Percentiles rank a stretch among this genome's conserved stretches.
Evolutionary conservation across 1,140 invertebrate species (phyloP).

Genomic region (Pollicipes pollicipes): DNA sequence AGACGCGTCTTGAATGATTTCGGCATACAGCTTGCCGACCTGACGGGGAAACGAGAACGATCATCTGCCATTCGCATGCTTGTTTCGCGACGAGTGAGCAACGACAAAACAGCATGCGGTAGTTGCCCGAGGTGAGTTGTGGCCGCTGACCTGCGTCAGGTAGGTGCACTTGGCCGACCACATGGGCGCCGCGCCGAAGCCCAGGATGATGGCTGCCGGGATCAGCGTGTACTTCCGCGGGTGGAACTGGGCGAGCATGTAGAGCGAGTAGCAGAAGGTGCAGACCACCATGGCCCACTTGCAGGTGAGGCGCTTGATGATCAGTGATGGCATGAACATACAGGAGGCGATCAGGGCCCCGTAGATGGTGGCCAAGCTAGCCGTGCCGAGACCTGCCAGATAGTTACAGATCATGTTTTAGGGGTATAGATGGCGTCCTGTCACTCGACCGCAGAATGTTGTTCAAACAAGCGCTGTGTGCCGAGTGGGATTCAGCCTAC

Average conservation of each 20-base stretch:
- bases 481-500: no score
- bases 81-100: no score
- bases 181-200: slow-evolving; percentile 80
- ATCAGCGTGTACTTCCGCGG: slow-evolving; percentile 74
- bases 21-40: slow-evolving; percentile 40
- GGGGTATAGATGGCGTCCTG: neutral
- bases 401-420: slow-evolving; percentile 7
- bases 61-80: no score
- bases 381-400: slow-evolving; percentile 55
- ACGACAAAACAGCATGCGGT: no score
- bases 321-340: slow-evolving; percentile 75
- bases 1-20: slow-evolving; percentile 62
- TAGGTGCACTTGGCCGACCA: slow-evolving; percentile 94
- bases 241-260: slow-evolving; percentile 83
- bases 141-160: slow-evolving; percentile 71
- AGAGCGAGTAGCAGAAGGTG: slow-evolving; percentile 80
- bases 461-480: neutral
- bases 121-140: no score
- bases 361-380: slow-evolving; percentile 69
- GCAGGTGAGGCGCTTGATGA: slow-evolving; percentile 73
- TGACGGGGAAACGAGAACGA: slow-evolving; percentile 10
- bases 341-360: slow-evolving; percentile 73
- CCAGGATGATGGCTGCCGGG: slow-evolving; percentile 72
- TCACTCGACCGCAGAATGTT: neutral
- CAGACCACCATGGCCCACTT: slow-evolving; percentile 86